Evolutionary conservation across 2,113 vertebrate genomes (phyloP).

Genomic region (Oryzias woworae): DNA sequence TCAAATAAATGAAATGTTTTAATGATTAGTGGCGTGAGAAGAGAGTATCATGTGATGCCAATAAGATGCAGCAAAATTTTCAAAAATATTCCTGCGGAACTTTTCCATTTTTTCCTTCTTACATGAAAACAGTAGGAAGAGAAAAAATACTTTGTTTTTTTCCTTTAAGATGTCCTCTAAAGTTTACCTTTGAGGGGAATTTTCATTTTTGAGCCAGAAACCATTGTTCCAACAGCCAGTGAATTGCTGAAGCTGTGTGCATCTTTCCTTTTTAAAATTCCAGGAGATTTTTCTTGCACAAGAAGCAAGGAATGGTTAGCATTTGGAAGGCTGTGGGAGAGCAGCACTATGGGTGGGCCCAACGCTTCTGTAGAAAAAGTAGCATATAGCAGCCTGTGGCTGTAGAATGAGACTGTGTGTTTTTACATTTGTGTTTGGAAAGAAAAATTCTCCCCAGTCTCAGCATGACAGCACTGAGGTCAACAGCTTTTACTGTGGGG

Average conservation of each 20-base stretch:
- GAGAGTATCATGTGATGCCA: no score
- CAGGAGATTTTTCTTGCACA: constrained; percentile 15
- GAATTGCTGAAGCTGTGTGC: constrained; percentile 8
- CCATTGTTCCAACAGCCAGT: constrained; percentile 1
- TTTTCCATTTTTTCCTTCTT: no score
- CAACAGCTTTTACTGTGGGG: constrained; percentile 2
- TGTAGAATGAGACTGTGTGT: constrained; percentile 25
- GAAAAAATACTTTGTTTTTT: constrained; percentile 1
- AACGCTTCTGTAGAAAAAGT: constrained; percentile 23
- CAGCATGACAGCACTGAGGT: constrained; percentile 44
- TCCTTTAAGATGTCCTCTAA: constrained; percentile 7
- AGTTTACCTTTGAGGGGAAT: constrained; percentile 13
- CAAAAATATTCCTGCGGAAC: no score
- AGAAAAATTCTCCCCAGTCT: constrained; percentile 21
- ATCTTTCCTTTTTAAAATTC: constrained; percentile 6
- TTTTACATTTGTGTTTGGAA: constrained; percentile 33
- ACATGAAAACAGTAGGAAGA: no score
- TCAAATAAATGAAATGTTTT: neutral
- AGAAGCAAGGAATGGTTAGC: constrained; percentile 1
- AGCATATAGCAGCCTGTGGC: constrained; percentile 37
- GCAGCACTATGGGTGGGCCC: constrained; percentile 37
- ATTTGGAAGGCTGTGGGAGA: constrained; percentile 23
- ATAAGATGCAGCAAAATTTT: no score
- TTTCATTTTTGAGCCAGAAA: constrained; percentile 16
- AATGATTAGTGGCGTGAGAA: no score